A percentile compares a stretch with the other conserved stretches of the same genome.
phyloP scores from a whole-genome alignment of 2,888 invertebrate species.

The Meteorus colon region DNA sequence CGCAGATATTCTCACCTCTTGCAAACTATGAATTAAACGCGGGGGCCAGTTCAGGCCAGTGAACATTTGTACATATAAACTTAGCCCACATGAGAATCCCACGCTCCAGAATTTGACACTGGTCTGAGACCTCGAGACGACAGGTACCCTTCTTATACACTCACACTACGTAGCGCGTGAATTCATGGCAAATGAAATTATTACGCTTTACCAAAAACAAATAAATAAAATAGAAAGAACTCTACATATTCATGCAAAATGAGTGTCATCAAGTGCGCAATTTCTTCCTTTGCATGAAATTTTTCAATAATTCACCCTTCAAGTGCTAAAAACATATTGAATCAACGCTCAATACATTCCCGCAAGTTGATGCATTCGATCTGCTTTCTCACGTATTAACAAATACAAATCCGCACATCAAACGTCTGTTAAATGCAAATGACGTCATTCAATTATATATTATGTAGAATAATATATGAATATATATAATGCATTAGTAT shows the following conservation, averaged over 20 bases:
- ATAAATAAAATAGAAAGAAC: constrained; percentile 11
- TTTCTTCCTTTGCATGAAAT: too few relatives aligned
- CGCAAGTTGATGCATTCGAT: constrained; percentile 13
- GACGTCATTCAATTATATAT: not conserved
- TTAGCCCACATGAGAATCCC: constrained; percentile 55
- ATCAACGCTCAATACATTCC: not conserved
- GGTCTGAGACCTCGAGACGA: constrained; percentile 54
- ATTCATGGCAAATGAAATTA: not conserved
- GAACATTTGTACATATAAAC: constrained; percentile 37
- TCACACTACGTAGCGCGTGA: not conserved
- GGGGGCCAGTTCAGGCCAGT: constrained; percentile 31
- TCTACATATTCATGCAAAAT: constrained; percentile 10
- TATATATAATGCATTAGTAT: constrained; percentile 30
- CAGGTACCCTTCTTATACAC: constrained; percentile 55
- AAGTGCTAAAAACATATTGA: not conserved
- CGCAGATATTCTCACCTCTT: constrained; percentile 28
- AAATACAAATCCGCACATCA: not conserved
- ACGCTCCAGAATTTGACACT: constrained; percentile 71
- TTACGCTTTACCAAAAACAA: not conserved
- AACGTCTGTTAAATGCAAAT: not conserved
- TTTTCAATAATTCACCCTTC: not conserved
- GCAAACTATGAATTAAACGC: constrained; percentile 53
- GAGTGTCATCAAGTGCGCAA: constrained; percentile 27
- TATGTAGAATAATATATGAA: not conserved
- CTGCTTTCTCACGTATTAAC: not conserved